Evolutionary conservation across 1,140 invertebrate species (phyloP).

Genomic region (Cardiocondyla obscurior): DNA sequence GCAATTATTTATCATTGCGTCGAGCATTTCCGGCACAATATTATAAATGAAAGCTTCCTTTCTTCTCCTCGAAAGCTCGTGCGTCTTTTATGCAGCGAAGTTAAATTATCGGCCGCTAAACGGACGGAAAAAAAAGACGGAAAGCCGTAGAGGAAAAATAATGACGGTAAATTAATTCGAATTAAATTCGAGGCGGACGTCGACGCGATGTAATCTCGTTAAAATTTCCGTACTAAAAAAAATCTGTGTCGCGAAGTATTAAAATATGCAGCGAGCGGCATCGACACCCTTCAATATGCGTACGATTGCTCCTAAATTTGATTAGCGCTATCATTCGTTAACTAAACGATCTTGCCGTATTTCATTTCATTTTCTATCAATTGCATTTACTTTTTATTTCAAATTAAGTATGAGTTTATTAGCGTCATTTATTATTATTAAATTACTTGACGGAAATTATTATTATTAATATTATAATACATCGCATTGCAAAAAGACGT

Average conservation of each 20-base stretch:
- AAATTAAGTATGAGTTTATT: too few relatives aligned
- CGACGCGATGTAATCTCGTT: conserved; percentile 37
- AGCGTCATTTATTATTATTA: too few relatives aligned
- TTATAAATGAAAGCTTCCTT: neutral
- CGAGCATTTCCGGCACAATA: neutral
- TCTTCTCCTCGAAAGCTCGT: neutral
- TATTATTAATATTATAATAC: too few relatives aligned
- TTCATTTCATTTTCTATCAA: too few relatives aligned
- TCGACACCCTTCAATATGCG: neutral
- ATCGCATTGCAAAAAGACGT: too few relatives aligned
- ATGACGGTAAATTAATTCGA: conserved; percentile 51
- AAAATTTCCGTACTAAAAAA: conserved; percentile 38
- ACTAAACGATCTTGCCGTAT: neutral
- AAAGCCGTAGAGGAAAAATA: conserved; percentile 40
- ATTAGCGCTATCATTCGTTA: neutral
- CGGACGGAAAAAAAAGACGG: neutral
- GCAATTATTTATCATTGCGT: conserved; percentile 8
- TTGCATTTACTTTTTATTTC: too few relatives aligned
- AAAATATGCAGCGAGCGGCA: neutral
- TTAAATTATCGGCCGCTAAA: conserved; percentile 44
- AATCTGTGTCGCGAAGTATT: conserved; percentile 6
- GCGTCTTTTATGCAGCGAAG: neutral
- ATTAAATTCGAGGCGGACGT: conserved; percentile 42
- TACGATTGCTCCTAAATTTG: conserved; percentile 6
- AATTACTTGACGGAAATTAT: too few relatives aligned